Percentiles rank a stretch among this genome's conserved stretches.
phyloP scores from a whole-genome alignment of 2,888 invertebrate genomes.

The Flabesymbios commensalis region DNA sequence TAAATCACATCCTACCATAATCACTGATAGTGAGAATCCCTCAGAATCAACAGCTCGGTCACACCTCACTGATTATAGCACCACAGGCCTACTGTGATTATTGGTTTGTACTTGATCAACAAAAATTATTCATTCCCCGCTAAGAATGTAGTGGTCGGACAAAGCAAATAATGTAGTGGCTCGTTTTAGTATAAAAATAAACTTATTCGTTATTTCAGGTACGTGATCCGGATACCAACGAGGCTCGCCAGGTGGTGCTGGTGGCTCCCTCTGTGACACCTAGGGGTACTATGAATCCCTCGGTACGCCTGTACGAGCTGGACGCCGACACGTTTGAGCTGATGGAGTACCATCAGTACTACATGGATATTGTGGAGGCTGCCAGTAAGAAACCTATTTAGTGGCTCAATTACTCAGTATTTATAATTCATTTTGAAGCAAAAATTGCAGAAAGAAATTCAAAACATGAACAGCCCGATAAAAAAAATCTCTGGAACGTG shows the following conservation, averaged over 20 bases:
- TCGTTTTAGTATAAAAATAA: not conserved
- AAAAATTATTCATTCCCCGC: not conserved
- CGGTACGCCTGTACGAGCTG: constrained; percentile 28
- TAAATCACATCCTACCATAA: too few species aligned
- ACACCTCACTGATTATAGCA: too few species aligned
- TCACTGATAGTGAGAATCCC: too few species aligned
- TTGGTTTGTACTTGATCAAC: too few species aligned
- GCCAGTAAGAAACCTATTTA: not conserved
- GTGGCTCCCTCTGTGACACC: constrained; percentile 20
- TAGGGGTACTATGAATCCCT: constrained; percentile 17
- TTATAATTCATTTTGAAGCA: too few species aligned
- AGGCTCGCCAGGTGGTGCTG: constrained; percentile 7
- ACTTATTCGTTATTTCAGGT: not conserved
- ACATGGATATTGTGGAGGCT: constrained; percentile 21
- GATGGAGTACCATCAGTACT: constrained; percentile 40
- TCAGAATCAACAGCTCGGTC: too few species aligned
- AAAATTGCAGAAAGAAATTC: too few species aligned
- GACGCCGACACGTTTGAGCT: constrained; percentile 33
- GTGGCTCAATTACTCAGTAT: too few species aligned
- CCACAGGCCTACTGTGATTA: too few species aligned
- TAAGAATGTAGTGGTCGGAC: not conserved
- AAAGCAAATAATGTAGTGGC: not conserved
- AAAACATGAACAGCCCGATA: too few species aligned
- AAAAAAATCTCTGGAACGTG: too few species aligned
- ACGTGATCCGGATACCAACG: not conserved